Percentiles rank a stretch among this genome's conserved stretches.
These are phyloP conservation scores for Callitettix versicolor DNA, from an alignment of 1,140 invertebrate genomes.

Conservation along the genomic window DNA sequence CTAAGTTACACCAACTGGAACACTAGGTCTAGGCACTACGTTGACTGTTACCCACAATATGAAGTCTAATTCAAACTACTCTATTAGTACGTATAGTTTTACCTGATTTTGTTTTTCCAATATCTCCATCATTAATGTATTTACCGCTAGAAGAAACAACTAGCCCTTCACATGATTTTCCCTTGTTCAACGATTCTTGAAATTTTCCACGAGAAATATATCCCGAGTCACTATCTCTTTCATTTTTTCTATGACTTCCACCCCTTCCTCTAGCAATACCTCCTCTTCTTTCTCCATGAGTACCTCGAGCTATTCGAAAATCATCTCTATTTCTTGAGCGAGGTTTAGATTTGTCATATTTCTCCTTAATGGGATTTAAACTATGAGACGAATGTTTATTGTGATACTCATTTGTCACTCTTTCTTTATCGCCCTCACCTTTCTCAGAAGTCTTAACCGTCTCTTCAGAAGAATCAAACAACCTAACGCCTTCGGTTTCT, in stretches of 20 bases:
- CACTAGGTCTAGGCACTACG: too few relatives aligned
- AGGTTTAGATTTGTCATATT: constrained; percentile 10
- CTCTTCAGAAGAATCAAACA: constrained; percentile 10
- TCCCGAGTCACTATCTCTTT: constrained; percentile 8
- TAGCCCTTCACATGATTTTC: constrained; percentile 10
- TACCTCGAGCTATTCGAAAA: constrained; percentile 11
- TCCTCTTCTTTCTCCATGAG: constrained; percentile 5
- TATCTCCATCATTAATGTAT: constrained; percentile 7
- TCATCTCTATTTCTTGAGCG: constrained; percentile 16
- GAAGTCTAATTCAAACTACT: too few relatives aligned
- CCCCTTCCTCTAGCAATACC: constrained; percentile 9
- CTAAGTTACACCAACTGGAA: too few relatives aligned
- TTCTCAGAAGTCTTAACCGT: constrained; percentile 9
- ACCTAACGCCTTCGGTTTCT: constrained; percentile 11
- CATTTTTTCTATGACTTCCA: constrained; percentile 5
- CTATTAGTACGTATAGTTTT: too few relatives aligned
- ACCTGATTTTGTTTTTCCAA: constrained; percentile 13
- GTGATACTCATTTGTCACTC: not conserved
- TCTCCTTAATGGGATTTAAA: not conserved
- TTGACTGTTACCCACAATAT: too few relatives aligned
- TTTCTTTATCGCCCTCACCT: constrained; percentile 14
- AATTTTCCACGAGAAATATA: constrained; percentile 13
- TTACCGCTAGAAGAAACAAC: constrained; percentile 5
- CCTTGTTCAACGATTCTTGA: constrained; percentile 17
- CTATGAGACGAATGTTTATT: not conserved